phyloP scores from a whole-genome alignment of 30 jellyfish, hydroid and myxozoan genomes.

The Turritopsis dohrnii region DNA sequence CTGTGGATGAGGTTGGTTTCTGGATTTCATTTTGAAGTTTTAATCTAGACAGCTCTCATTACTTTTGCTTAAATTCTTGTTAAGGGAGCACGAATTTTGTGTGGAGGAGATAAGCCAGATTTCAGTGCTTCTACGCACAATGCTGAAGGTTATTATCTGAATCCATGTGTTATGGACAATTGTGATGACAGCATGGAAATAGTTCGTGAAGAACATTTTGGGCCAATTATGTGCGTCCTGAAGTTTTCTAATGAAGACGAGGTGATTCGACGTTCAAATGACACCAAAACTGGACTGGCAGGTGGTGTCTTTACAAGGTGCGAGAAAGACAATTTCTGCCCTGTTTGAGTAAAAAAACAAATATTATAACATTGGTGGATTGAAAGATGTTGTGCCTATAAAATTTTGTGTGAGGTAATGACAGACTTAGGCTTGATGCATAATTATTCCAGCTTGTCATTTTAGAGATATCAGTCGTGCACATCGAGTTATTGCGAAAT shows the following conservation, averaged over 20 bases:
- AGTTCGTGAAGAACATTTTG: conserved; percentile 88
- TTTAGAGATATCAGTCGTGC: conserved; percentile 79
- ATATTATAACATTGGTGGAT: neutral
- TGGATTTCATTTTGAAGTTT: neutral
- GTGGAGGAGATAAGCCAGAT: conserved; percentile 83
- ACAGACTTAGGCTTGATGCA: neutral
- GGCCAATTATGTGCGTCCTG: conserved; percentile 86
- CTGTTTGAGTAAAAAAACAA: neutral
- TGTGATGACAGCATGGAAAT: conserved; percentile 76
- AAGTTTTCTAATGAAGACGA: conserved; percentile 64
- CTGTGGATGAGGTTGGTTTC: conserved; percentile 62
- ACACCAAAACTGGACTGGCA: conserved; percentile 75
- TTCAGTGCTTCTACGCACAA: conserved; percentile 25
- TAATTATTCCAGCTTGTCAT: neutral
- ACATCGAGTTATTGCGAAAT: conserved; percentile 67
- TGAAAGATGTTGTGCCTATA: too few relatives aligned
- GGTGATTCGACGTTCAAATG: conserved; percentile 67
- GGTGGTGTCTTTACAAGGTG: conserved; percentile 92
- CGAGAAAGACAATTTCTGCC: neutral
- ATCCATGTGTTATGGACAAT: conserved; percentile 80
- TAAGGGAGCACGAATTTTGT: conserved; percentile 77
- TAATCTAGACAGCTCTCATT: neutral
- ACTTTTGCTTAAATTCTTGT: neutral
- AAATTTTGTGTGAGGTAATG: neutral
- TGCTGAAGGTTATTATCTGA: conserved; percentile 60